Conservation (phyloP, 2,888 invertebrate species). For the Steinernema carpocapsae region DNA sequence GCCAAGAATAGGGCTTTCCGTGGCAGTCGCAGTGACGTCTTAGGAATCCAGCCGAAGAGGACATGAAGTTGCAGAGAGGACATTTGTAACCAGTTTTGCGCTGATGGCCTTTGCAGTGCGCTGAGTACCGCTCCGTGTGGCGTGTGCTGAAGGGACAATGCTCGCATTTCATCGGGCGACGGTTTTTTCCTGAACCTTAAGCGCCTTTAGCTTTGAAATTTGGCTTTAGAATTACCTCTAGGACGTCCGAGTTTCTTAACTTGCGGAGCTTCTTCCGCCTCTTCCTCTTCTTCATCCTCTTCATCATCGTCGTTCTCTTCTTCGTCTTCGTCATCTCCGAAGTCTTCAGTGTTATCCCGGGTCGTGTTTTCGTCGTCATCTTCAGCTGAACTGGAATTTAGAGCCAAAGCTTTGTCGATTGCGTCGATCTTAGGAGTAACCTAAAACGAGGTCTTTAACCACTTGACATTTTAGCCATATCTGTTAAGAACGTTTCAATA, state of each 20-base stretch:
- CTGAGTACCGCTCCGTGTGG: conserved; percentile 36
- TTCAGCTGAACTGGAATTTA: not conserved
- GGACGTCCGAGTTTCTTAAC: not conserved
- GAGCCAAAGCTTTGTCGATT: conserved; percentile 13
- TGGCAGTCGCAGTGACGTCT: conserved; percentile 32
- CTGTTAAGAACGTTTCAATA: too few species aligned
- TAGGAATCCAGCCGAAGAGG: conserved; percentile 16
- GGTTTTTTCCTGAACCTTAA: not conserved
- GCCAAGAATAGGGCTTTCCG: conserved; percentile 33
- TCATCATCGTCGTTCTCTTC: conserved; percentile 22
- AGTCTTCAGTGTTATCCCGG: not conserved
- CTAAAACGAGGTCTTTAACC: too few species aligned
- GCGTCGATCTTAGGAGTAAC: conserved; percentile 10
- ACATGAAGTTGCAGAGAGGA: conserved; percentile 39
- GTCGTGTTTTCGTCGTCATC: not conserved
- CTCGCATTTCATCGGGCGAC: conserved; percentile 34
- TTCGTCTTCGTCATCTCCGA: not conserved
- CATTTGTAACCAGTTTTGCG: conserved; percentile 39
- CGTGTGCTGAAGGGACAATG: conserved; percentile 40
- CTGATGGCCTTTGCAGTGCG: conserved; percentile 38
- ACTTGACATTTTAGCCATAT: too few species aligned
- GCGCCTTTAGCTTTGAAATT: not conserved
- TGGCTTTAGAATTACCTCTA: too few species aligned
- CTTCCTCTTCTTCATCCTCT: conserved; percentile 38
- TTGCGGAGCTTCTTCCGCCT: not conserved